Conservation (phyloP, 1,140 invertebrate species). For the Pogonomyrmex barbatus region DNA sequence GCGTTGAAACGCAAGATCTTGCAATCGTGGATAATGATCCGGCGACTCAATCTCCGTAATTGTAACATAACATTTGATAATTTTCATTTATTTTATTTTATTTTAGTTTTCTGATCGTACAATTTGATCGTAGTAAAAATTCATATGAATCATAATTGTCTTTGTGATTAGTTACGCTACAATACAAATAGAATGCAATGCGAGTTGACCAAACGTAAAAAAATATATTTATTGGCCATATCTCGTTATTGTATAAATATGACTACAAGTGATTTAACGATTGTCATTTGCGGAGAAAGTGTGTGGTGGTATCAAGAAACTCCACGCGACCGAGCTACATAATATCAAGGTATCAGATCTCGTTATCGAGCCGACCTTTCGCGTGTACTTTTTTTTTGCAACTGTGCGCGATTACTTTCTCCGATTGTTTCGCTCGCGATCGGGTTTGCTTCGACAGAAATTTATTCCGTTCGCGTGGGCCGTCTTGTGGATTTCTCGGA, state of each 20-base stretch:
- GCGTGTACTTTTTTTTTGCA: conserved; percentile 23
- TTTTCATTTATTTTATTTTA: background rate
- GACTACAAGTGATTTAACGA: conserved; percentile 1
- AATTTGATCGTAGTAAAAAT: background rate
- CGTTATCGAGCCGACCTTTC: conserved; percentile 61
- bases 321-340: conserved; percentile 13
- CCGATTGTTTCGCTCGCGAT: conserved; percentile 55
- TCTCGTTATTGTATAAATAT: background rate
- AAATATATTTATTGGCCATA: background rate
- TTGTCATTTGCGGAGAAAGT: conserved; percentile 41
- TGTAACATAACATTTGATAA: background rate
- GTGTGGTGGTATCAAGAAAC: background rate
- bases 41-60: background rate
- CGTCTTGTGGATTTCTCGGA: conserved; percentile 43
- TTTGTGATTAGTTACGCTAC: background rate
- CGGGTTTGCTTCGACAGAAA: conserved; percentile 32
- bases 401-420: conserved; percentile 61
- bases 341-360: conserved; percentile 58
- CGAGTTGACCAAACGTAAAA: background rate
- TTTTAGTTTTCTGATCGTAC: background rate
- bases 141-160: background rate
- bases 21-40: background rate
- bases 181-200: background rate
- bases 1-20: background rate
- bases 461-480: conserved; percentile 58